A percentile compares a stretch with the other conserved stretches of the same genome.
These are phyloP conservation scores for Lasioglossum albipes DNA, from an alignment of 1,140 invertebrate genomes.

Conservation along the genomic window DNA sequence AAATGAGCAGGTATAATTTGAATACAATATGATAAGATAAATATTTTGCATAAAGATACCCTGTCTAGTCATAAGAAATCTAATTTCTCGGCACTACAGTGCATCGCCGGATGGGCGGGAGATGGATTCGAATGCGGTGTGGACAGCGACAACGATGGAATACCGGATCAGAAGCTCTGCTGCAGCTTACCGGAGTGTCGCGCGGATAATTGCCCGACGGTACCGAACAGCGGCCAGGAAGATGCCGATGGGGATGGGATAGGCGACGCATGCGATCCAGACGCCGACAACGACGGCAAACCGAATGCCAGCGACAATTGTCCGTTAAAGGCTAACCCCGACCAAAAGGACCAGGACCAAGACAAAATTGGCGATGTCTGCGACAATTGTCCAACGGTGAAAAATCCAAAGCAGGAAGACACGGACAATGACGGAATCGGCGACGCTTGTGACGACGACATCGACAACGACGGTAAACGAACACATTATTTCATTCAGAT, in stretches of 20 bases:
- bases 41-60: too few species aligned
- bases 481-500: too few species aligned
- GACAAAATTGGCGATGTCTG: slow-evolving; percentile 93
- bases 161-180: slow-evolving; percentile 89
- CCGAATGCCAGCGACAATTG: slow-evolving; percentile 92
- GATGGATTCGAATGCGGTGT: slow-evolving; percentile 90
- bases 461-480: slow-evolving; percentile 85
- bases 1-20: too few species aligned
- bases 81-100: slow-evolving; percentile 79
- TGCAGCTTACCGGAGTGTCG: slow-evolving; percentile 86
- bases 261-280: slow-evolving; percentile 87
- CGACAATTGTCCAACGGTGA: slow-evolving; percentile 93
- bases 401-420: slow-evolving; percentile 91
- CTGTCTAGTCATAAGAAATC: too few species aligned
- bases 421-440: slow-evolving; percentile 89
- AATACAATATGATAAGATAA: too few species aligned
- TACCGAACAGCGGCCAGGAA: slow-evolving; percentile 97
- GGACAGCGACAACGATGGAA: slow-evolving; percentile 94
- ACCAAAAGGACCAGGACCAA: slow-evolving; percentile 82
- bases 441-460: slow-evolving; percentile 93
- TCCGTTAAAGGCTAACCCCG: slow-evolving; percentile 82
- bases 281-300: slow-evolving; percentile 81
- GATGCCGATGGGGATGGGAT: slow-evolving; percentile 93
- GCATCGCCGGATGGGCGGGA: slow-evolving; percentile 94
- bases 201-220: slow-evolving; percentile 91